Evolutionary conservation across 2,113 vertebrate genomes (phyloP), one percentile per base, ranked within the genome.

Genomic region (Protobothrops mucrosquamatus): DNA sequence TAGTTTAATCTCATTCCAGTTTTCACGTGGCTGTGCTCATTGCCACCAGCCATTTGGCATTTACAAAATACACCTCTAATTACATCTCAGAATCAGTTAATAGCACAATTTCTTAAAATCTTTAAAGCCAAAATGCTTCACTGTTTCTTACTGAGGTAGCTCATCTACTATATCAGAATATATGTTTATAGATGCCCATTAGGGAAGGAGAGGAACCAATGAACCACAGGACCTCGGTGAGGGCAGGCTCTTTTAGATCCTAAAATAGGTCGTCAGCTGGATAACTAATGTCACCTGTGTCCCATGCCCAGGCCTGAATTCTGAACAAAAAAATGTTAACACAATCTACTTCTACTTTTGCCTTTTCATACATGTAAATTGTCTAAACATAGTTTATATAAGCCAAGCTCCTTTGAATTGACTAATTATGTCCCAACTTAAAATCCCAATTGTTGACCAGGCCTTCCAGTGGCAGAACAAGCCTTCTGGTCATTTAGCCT

Each of bases 11-110:
- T 93, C 92, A 74, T 29, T 89, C 89, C 95, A 93, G 23, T 0
- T 96, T 96, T 81, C 95, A 14, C 87, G 43, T 93, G 87, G 89
- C 39, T 93, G 59, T 57, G 55, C 59, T 85, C 85, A 34, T 92
- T 61, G 43, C 89, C 56, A 94, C 85, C 90, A 94, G 61, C 91
- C 93, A 22, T 24, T 81, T 95, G 56, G 48, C 93, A 92, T 92
- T 23, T 59, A 51, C 94, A 92, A 93, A 92, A 86, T 0, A 0
- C 52, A 85, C 81, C 94, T 94, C 93, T 88, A 96, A 97, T 94
- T 94, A 95, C 43, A 96, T 92, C 87, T 96, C 93, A 59, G 15
- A 89, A 34, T 57, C 2, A 1, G 94, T 94, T 94, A 89, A 85
- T 88, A 74, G 64, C 95, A 55, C 24, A 24, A 92, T 93, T 91